These are phyloP conservation scores for Saccopteryx leptura DNA, from an alignment of 2,113 vertebrate species.

Conservation along the genomic window DNA sequence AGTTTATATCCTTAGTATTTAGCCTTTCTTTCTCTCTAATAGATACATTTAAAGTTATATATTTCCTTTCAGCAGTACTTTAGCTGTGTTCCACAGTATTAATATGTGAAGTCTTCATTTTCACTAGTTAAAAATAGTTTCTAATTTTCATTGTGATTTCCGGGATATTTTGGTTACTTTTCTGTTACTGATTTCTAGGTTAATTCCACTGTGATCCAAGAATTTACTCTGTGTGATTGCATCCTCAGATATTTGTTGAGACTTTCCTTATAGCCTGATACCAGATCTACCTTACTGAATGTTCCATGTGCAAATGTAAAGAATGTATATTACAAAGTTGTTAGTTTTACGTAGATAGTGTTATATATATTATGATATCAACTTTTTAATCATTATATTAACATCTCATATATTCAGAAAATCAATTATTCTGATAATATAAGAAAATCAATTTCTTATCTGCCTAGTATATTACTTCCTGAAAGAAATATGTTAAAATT, in stretches of 20 bases:
- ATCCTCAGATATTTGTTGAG: slow-evolving; percentile 30
- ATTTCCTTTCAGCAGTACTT: background rate
- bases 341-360: background rate
- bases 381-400: slow-evolving; percentile 10
- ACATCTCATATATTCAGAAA: background rate
- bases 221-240: slow-evolving; percentile 20
- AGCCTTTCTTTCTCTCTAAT: background rate
- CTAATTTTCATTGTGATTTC: background rate
- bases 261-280: background rate
- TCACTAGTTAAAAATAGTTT: background rate
- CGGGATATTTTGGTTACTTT: slow-evolving; percentile 3
- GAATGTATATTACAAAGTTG: background rate
- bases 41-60: background rate
- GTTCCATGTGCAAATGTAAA: background rate
- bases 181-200: background rate
- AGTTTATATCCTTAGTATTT: background rate
- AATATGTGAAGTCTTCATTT: slow-evolving; percentile 7
- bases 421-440: too few relatives aligned
- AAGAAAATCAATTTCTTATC: background rate
- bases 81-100: background rate
- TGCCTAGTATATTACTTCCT: background rate
- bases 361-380: background rate
- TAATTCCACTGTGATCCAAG: slow-evolving; percentile 19
- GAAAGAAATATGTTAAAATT: background rate
- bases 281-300: slow-evolving; percentile 2